Conservation (phyloP, 2,797 vertebrate genomes). For the Alfaro cultratus region DNA sequence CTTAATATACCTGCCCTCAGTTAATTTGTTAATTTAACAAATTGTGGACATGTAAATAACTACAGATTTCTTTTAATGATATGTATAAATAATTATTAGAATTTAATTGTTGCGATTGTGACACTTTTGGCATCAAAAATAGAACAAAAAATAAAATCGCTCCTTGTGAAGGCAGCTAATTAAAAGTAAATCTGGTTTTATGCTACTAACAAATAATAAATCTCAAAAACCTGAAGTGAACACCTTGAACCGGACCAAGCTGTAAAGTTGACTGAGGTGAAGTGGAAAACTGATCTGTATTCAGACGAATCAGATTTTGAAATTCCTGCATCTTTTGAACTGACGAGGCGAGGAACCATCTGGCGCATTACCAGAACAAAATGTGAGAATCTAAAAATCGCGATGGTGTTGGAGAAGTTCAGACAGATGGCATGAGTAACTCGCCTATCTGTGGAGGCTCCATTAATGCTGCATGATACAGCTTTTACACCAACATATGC, state of each 20-base stretch:
- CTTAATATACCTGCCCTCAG: neutral
- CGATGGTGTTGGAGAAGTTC: neutral
- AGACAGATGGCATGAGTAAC: neutral
- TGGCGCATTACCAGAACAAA: neutral
- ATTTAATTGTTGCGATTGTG: neutral
- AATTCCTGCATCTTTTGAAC: neutral
- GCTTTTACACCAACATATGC: neutral
- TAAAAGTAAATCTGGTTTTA: neutral
- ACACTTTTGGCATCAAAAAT: neutral
- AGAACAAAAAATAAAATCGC: neutral
- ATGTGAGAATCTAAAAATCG: neutral
- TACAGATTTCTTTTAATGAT: neutral
- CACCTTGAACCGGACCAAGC: neutral
- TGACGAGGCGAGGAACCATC: neutral
- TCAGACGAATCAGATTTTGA: neutral
- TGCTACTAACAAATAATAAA: neutral
- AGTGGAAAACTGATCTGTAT: neutral
- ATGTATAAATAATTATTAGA: neutral
- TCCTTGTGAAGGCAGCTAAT: neutral
- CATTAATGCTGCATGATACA: neutral
- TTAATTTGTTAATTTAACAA: neutral
- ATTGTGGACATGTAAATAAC: neutral
- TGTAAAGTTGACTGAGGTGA: neutral
- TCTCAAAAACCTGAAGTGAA: neutral
- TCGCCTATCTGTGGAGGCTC: neutral